Evolutionary conservation across 1,140 invertebrate genomes (phyloP), one percentile per base, ranked within the genome.

Genomic region (Camponotus pennsylvanicus): DNA sequence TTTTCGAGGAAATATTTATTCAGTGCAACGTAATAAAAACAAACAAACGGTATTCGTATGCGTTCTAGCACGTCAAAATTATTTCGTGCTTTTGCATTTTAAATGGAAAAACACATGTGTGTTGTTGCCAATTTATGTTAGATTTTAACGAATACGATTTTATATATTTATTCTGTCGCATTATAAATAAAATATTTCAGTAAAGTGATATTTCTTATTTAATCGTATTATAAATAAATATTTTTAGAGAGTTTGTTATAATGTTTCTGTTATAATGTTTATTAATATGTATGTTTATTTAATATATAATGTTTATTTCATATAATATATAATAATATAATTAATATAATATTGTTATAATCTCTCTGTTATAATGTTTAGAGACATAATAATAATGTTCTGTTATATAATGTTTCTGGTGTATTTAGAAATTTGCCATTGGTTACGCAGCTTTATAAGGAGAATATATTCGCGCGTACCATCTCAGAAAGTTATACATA

Each of bases 381-480:
- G 0, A 0, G 21, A 27, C 0, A 27, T 27, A 27, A 27, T 27
- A 27, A 27, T 27, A 27, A 27, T 27, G 27, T 27, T 27, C 0
- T 27, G 27, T 73, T 69, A 88, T 32, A 15, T 37, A 61, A 67
- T 49, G 13, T 63, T 45, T 32, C 8, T 1, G 27, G 27, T 27
- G 18, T 15, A n/a, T 40, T 37, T 75, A 73, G 55, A 61, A 75
- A 83, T 83, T 27, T 32, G 40, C 79, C 18, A 75, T 61, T 71
- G 37, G 67, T 63, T 55, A 49, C 61, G 87, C 63, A 80, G 66
- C 55, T 61, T 70, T 32, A n/a, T 66, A 27, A 73, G 40, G 67
- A 69, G 75, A 88, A 89, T 89, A 89, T 85, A 86, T 80, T 88
- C 80, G 84, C 83, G 57, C 73, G 63, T 80, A 86, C 57, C 76